Evolutionary conservation across 2,888 invertebrate genomes (phyloP).

Genomic region (Cheilosia urbana): DNA sequence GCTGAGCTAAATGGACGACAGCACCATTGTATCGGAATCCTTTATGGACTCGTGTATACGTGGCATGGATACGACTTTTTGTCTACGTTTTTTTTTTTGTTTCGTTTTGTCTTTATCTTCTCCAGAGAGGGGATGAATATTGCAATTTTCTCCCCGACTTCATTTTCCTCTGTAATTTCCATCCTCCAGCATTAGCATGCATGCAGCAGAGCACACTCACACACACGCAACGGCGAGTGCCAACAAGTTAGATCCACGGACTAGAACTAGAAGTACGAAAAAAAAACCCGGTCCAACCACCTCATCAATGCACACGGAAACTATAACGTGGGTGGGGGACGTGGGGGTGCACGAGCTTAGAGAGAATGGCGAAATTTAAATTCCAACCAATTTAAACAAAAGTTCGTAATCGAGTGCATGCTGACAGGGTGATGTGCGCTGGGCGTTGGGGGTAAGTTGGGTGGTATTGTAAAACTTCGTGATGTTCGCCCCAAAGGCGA

Average conservation of each 20-base stretch:
- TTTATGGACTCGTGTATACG: conserved; percentile 57
- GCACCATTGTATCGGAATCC: conserved; percentile 68
- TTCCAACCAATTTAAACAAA: conserved; percentile 70
- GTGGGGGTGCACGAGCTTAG: conserved; percentile 7
- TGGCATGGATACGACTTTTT: conserved; percentile 31
- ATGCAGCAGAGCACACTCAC: conserved; percentile 24
- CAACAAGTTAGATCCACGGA: conserved; percentile 50
- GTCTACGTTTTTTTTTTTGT: background rate
- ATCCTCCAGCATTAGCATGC: conserved; percentile 63
- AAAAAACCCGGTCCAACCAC: conserved; percentile 30
- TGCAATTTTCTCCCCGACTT: conserved; percentile 43
- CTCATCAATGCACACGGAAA: conserved; percentile 20
- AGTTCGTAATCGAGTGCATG: conserved; percentile 58
- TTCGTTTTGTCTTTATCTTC: conserved; percentile 51
- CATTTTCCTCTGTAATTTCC: conserved; percentile 64
- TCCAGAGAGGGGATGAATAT: conserved; percentile 40
- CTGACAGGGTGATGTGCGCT: background rate
- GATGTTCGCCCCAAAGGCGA: conserved; percentile 49
- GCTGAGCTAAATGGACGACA: conserved; percentile 69
- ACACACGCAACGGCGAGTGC: conserved; percentile 11
- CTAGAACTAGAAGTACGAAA: conserved; percentile 1
- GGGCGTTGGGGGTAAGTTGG: background rate
- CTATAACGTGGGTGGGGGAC: conserved; percentile 11
- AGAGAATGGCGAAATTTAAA: conserved; percentile 56
- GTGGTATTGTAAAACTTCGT: conserved; percentile 11